A percentile compares a stretch with the other conserved stretches of the same genome.
Evolutionary conservation across 2,888 invertebrate species (phyloP).

Genomic region (Sesia apiformis): DNA sequence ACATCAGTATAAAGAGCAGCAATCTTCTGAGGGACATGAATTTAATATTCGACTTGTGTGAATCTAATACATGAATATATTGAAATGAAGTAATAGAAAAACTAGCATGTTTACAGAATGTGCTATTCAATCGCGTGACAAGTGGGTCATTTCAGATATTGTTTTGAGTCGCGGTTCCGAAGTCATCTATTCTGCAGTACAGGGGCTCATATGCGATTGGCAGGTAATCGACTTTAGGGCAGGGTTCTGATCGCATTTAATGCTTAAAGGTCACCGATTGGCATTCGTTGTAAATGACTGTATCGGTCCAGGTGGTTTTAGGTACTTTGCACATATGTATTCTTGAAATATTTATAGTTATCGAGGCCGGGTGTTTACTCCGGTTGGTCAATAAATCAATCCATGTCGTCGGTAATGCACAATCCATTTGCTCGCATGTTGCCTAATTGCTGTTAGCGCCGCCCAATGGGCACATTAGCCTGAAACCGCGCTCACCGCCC

Average conservation of each 20-base stretch:
- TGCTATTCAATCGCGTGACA: conserved; percentile 44
- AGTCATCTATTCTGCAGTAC: not conserved
- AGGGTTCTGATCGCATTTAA: no score
- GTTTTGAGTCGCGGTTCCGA: not conserved
- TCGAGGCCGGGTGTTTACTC: conserved; percentile 1
- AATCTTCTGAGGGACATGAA: conserved; percentile 50
- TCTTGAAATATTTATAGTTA: no score
- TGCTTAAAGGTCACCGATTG: no score
- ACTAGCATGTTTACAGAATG: conserved; percentile 23
- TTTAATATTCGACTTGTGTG: conserved; percentile 39
- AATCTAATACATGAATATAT: conserved; percentile 38
- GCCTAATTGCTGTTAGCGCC: conserved; percentile 70
- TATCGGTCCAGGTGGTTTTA: no score
- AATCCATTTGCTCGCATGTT: conserved; percentile 68
- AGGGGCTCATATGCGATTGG: not conserved
- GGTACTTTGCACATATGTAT: no score
- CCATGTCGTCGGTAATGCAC: conserved; percentile 66
- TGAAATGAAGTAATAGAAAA: conserved; percentile 27
- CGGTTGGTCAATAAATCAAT: conserved; percentile 60
- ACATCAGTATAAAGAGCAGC: conserved; percentile 46
- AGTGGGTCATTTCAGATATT: conserved; percentile 16
- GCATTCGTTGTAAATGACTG: no score
- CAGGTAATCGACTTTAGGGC: no score
- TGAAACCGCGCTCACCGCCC: not conserved
- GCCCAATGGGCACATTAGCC: conserved; percentile 66